A percentile compares a stretch with the other conserved stretches of the same genome.
These are phyloP conservation scores for Sebastes paucispinis DNA, from an alignment of 2,797 vertebrate species.

Conservation along the genomic window DNA sequence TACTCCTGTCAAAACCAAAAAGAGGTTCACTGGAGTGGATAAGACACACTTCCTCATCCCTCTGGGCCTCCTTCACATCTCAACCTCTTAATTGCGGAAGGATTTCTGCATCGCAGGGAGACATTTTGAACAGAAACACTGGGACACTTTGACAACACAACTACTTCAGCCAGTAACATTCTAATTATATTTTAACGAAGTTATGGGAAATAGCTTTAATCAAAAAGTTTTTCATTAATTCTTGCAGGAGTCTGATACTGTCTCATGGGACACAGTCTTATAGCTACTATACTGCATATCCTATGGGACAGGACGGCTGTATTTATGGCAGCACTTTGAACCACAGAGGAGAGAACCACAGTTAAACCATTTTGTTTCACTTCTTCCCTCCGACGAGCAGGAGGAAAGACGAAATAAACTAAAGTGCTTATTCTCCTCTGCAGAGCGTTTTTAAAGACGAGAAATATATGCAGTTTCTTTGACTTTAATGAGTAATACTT, in stretches of 20 bases:
- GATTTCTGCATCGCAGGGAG: not conserved
- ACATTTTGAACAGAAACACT: conserved; percentile 11
- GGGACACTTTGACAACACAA: not conserved
- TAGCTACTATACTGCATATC: not conserved
- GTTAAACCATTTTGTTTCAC: not conserved
- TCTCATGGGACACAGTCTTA: not conserved
- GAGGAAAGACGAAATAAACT: conserved; percentile 16
- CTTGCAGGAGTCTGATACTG: not conserved
- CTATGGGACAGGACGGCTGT: not conserved
- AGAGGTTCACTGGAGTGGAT: conserved; percentile 19
- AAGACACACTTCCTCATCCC: conserved; percentile 12
- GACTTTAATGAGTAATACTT: conserved; percentile 31
- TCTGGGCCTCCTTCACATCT: not conserved
- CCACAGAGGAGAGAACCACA: not conserved
- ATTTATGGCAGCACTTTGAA: not conserved
- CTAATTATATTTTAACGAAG: conserved; percentile 32
- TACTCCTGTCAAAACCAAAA: conserved; percentile 35
- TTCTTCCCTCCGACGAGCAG: not conserved
- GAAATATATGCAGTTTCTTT: not conserved
- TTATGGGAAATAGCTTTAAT: conserved; percentile 24
- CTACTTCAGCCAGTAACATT: not conserved
- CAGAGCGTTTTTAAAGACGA: not conserved
- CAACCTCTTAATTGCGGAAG: conserved; percentile 14
- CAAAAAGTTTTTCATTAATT: conserved; percentile 4
- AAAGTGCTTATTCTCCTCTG: conserved; percentile 3